Evolutionary conservation across 2,113 vertebrate species (phyloP), one percentile per base, ranked within the genome.

Genomic region (Etheostoma spectabile): DNA sequence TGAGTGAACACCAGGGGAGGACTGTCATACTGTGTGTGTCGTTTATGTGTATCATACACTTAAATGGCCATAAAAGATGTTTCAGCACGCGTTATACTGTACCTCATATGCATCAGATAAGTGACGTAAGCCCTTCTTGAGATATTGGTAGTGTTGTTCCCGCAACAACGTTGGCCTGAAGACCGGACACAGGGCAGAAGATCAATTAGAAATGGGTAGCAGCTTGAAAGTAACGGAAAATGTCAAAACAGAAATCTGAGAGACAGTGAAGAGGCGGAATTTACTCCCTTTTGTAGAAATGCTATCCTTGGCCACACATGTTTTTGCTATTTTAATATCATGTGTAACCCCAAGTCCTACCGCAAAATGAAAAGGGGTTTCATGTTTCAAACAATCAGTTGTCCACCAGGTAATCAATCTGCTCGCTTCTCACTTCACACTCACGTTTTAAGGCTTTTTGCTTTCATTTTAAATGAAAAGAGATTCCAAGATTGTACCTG

Each of bases 81-180:
- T 14, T 30, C n/a, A n/a, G 0, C 19, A 7, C 0, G 30, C 72
- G 42, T 4, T 46, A 42, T 8, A 52, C 53, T 3, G 14, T 96
- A 99, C 98, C 97, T 99, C 97, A 1, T 99, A 99, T 21, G 97
- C 95, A 19, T 98, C 97, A 0, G 97, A 97, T 78, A 99, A 94
- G 77, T 98, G 95, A 77, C 97, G 96, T 89, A 99, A 96, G 67
- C 98, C 98, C 93, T 97, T 97, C 92, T 98, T 99, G 89, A 99
- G 94, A 92, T 99, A 99, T 22, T 97, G 96, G 91, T 96, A 97
- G 89, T 99, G 98, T 83, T 98, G 97, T 35, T 99, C 97, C 55
- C 97, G 95, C 85, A 98, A 92, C 88, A 99, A 93, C 18, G 96
- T 45, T 0, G 96, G 97, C 79, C 98, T 99, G 91, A 77, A 64